A percentile compares a stretch with the other conserved stretches of the same genome.
These are phyloP conservation scores for Festucalex cinctus DNA, from an alignment of 2,113 vertebrate species.

Conservation along the genomic window DNA sequence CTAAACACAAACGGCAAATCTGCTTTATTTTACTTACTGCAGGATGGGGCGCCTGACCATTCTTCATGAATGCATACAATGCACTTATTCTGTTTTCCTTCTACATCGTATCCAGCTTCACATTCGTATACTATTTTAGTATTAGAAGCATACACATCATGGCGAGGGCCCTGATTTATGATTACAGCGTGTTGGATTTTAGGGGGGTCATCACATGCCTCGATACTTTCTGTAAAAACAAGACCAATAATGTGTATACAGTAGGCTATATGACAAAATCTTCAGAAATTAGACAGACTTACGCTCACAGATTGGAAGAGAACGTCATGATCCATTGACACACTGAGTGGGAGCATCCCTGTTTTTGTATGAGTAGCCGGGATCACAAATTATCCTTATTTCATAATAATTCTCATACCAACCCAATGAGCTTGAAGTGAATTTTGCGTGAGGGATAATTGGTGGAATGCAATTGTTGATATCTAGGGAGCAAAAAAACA, in stretches of 20 bases:
- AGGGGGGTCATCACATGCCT: conserved; percentile 33
- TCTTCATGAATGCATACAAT: not conserved
- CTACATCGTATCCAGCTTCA: conserved; percentile 21
- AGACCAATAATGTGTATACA: not conserved
- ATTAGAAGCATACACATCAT: conserved; percentile 18
- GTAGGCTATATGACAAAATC: not conserved
- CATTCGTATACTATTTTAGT: conserved; percentile 16
- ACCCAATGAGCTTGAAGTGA: accelerated
- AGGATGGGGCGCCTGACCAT: not conserved
- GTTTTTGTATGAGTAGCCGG: not conserved
- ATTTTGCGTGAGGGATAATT: conserved; percentile 10
- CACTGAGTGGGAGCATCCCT: accelerated
- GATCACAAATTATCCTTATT: not conserved
- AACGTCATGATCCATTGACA: conserved; percentile 16
- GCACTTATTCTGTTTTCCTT: accelerated
- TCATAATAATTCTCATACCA: accelerated
- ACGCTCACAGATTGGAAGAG: conserved; percentile 43
- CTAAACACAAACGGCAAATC: not conserved
- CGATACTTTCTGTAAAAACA: not conserved
- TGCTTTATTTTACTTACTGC: conserved; percentile 26
- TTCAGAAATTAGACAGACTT: conserved; percentile 17
- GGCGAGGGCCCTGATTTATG: not conserved
- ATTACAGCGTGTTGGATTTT: conserved; percentile 36
- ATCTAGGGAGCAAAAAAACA: conserved; percentile 15
- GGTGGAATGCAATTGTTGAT: conserved; percentile 18